phyloP scores from a whole-genome alignment of 2,797 vertebrate genomes.

The Knipowitschia caucasica region DNA sequence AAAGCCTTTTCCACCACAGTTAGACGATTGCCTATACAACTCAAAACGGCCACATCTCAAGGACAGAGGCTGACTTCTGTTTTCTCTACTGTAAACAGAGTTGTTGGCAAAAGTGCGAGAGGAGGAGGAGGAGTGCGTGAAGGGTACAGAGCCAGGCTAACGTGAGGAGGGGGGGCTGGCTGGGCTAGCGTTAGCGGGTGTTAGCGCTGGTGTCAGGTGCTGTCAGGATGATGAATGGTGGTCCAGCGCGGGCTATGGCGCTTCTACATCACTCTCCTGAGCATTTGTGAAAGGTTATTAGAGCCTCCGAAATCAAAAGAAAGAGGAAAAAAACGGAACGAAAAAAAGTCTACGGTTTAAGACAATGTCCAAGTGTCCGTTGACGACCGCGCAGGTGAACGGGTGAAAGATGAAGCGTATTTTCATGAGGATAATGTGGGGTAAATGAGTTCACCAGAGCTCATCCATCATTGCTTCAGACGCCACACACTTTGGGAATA shows the following conservation, averaged over 20 bases:
- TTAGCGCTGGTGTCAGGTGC: slow-evolving; percentile 58
- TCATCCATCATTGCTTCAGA: slow-evolving; percentile 51
- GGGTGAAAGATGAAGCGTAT: slow-evolving; percentile 42
- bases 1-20: too few relatives aligned
- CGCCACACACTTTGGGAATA: slow-evolving; percentile 13
- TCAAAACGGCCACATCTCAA: neutral
- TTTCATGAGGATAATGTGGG: slow-evolving; percentile 44
- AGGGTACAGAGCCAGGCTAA: slow-evolving; percentile 21
- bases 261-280: slow-evolving; percentile 69
- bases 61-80: neutral
- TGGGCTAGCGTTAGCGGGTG: slow-evolving; percentile 44
- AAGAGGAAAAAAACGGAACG: neutral
- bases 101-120: slow-evolving; percentile 24
- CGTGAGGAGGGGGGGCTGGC: slow-evolving; percentile 9
- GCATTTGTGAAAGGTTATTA: slow-evolving; percentile 81
- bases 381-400: slow-evolving; percentile 14
- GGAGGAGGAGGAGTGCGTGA: slow-evolving; percentile 32
- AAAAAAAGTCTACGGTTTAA: neutral
- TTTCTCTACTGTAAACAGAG: slow-evolving; percentile 19
- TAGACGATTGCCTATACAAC: neutral
- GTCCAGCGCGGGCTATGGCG: slow-evolving; percentile 63
- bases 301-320: slow-evolving; percentile 71
- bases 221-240: slow-evolving; percentile 72
- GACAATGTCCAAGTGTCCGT: neutral
- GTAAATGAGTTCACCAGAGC: slow-evolving; percentile 50